phyloP scores from a whole-genome alignment of 2,888 invertebrate species.

The Craniophora ligustri region DNA sequence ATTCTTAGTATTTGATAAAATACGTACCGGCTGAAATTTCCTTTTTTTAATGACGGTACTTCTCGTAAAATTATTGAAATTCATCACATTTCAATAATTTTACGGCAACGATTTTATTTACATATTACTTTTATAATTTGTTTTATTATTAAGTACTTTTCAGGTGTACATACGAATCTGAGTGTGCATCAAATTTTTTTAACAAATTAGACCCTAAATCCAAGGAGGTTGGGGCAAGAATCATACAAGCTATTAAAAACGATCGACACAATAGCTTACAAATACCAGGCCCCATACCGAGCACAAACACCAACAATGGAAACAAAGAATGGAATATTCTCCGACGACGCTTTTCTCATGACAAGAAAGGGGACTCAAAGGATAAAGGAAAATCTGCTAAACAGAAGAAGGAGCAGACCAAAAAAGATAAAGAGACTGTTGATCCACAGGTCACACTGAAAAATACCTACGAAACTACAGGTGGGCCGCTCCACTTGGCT shows the following conservation, averaged over 20 bases:
- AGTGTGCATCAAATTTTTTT: slow-evolving; percentile 7
- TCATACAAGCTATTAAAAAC: slow-evolving; percentile 5
- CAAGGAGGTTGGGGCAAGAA: slow-evolving; percentile 1
- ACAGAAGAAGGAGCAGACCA: background rate
- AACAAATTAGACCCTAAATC: background rate
- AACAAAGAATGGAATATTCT: slow-evolving; percentile 8
- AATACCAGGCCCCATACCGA: slow-evolving; percentile 55
- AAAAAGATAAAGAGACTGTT: background rate
- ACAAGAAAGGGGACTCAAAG: background rate
- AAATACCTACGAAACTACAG: background rate
- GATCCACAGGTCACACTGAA: background rate
- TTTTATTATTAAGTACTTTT: slow-evolving; percentile 1
- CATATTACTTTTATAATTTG: too few species aligned
- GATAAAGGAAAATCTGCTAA: slow-evolving; percentile 3
- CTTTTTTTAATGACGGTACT: too few species aligned
- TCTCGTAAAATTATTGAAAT: too few species aligned
- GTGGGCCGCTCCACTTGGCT: background rate
- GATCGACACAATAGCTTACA: slow-evolving; percentile 49
- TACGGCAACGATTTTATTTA: too few species aligned
- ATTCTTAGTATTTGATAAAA: background rate
- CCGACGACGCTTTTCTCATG: background rate
- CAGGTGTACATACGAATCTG: slow-evolving; percentile 29
- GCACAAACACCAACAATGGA: slow-evolving; percentile 1
- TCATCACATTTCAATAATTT: too few species aligned
- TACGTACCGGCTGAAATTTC: too few species aligned